phyloP scores from a whole-genome alignment of 1,140 invertebrate species.

The Trigoniulus corallinus region DNA sequence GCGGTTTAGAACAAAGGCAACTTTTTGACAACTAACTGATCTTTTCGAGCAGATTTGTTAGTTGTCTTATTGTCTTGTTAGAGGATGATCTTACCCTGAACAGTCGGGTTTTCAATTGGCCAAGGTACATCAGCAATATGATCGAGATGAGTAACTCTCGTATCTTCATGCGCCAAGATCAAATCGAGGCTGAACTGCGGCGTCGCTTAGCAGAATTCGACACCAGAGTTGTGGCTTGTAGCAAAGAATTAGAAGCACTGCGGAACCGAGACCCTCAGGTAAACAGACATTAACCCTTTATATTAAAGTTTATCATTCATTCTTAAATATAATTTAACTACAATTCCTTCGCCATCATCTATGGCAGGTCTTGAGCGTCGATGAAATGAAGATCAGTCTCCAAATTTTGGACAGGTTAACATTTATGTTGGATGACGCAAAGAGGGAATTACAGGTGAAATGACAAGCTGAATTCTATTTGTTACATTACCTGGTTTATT shows the following conservation, averaged over 20 bases:
- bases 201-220: conserved; percentile 44
- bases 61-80: conserved; percentile 22
- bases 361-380: conserved; percentile 41
- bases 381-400: conserved; percentile 66
- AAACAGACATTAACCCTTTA: too few relatives aligned
- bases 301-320: background rate
- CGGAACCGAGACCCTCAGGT: conserved; percentile 65
- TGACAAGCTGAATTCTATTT: conserved; percentile 29
- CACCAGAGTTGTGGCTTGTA: conserved; percentile 45
- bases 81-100: conserved; percentile 69
- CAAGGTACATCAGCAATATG: conserved; percentile 67
- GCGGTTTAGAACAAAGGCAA: background rate
- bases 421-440: conserved; percentile 44
- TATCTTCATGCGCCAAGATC: conserved; percentile 49
- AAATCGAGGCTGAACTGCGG: conserved; percentile 44
- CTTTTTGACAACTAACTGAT: conserved; percentile 8
- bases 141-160: conserved; percentile 57
- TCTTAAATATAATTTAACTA: background rate
- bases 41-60: too few relatives aligned
- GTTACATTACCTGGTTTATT: conserved; percentile 10
- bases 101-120: conserved; percentile 70
- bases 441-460: conserved; percentile 46
- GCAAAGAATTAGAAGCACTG: conserved; percentile 58
- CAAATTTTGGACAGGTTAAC: conserved; percentile 47
- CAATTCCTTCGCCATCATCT: too few relatives aligned